A percentile compares a stretch with the other conserved stretches of the same genome.
These are phyloP conservation scores for Hafferia zeledoni DNA, from an alignment of 2,797 vertebrate species.

Conservation along the genomic window DNA sequence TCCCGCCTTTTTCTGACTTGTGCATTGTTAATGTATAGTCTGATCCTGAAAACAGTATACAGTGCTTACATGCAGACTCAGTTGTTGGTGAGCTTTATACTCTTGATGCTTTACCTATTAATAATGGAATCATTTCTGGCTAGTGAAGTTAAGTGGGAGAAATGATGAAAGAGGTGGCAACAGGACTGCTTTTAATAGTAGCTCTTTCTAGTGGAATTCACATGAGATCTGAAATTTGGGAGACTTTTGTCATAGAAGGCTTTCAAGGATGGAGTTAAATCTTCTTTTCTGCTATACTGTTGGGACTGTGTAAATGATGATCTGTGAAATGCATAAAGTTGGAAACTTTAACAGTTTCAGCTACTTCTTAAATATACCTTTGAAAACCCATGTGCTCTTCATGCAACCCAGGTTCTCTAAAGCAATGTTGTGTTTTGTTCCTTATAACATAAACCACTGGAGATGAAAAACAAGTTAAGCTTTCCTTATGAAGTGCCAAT, in stretches of 20 bases:
- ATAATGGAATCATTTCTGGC: background rate
- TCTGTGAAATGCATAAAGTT: background rate
- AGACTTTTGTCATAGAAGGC: background rate
- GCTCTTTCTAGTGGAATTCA: background rate
- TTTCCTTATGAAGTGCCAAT: background rate
- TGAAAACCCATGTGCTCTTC: background rate
- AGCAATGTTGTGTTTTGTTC: background rate
- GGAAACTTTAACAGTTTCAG: background rate
- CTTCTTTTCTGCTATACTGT: background rate
- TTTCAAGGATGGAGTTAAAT: background rate
- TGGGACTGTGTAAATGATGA: background rate
- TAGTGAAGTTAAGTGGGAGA: background rate
- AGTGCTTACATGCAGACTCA: background rate
- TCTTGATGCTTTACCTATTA: background rate
- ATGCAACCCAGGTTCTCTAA: background rate
- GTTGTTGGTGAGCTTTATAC: background rate
- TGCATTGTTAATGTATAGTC: background rate
- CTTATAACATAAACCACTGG: background rate
- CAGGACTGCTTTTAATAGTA: background rate
- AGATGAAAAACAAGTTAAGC: background rate
- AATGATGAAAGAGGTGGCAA: background rate
- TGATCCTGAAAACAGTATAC: background rate
- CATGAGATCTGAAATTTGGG: background rate
- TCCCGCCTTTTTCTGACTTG: background rate
- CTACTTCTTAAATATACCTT: background rate